A percentile compares a stretch with the other conserved stretches of the same genome.
phyloP scores from a whole-genome alignment of 2,888 invertebrate genomes.

The Atethmia centrago region DNA sequence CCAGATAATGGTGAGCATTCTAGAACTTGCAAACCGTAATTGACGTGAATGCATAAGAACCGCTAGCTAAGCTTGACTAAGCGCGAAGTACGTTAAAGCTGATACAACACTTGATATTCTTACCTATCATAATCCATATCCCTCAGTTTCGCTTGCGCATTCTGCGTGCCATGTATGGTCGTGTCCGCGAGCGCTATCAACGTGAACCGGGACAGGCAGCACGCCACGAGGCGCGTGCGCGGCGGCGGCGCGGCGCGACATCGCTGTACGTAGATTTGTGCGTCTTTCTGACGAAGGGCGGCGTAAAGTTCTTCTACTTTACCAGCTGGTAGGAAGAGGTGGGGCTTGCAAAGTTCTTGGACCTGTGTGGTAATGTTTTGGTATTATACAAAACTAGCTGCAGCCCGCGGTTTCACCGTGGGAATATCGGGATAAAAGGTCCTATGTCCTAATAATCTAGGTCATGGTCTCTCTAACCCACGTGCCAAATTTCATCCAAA shows the following conservation, averaged over 20 bases:
- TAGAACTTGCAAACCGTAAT: neutral
- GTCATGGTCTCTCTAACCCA: no score
- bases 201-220: slow-evolving; percentile 93
- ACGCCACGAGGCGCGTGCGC: slow-evolving; percentile 94
- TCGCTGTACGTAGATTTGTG: slow-evolving; percentile 98
- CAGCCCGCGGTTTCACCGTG: no score
- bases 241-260: slow-evolving; percentile 92
- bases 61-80: neutral
- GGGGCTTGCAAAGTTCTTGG: slow-evolving; percentile 94
- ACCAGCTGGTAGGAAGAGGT: slow-evolving; percentile 95
- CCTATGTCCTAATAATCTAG: no score
- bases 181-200: slow-evolving; percentile 95
- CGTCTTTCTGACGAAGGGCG: slow-evolving; percentile 96
- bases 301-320: slow-evolving; percentile 97
- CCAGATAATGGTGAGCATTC: neutral
- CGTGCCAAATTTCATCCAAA: no score
- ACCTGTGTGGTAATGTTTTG: slow-evolving; percentile 71
- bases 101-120: neutral
- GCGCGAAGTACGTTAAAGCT: neutral
- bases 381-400: no score
- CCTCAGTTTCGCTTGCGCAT: slow-evolving; percentile 93
- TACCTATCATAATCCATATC: slow-evolving; percentile 95
- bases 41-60: neutral
- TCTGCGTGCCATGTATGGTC: slow-evolving; percentile 95
- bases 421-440: no score